Evolutionary conservation across 1,140 invertebrate genomes (phyloP).

Genomic region (Drosophila littoralis): DNA sequence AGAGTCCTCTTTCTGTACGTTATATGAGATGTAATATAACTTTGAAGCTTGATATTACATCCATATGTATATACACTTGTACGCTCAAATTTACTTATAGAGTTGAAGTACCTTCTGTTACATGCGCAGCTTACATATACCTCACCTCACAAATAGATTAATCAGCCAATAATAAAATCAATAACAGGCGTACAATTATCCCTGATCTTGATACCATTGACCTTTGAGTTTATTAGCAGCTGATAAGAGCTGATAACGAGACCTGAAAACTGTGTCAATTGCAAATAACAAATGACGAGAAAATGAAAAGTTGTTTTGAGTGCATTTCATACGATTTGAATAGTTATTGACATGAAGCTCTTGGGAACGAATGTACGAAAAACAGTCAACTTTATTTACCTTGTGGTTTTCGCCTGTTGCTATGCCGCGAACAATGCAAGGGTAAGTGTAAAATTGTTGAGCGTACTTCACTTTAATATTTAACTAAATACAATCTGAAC

Average conservation of each 20-base stretch:
- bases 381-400: neutral
- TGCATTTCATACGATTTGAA: neutral
- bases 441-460: constrained; percentile 2
- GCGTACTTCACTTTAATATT: neutral
- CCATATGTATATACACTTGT: too few relatives aligned
- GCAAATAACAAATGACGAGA: neutral
- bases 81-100: too few relatives aligned
- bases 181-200: too few relatives aligned
- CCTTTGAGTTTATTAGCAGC: neutral
- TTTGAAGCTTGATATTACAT: too few relatives aligned
- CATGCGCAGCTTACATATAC: too few relatives aligned
- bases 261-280: constrained; percentile 7
- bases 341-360: neutral
- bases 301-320: neutral
- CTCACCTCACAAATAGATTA: neutral
- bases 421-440: neutral
- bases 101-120: too few relatives aligned
- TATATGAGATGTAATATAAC: too few relatives aligned
- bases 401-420: neutral
- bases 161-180: neutral
- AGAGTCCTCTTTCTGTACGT: too few relatives aligned
- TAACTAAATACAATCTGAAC: neutral
- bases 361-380: neutral
- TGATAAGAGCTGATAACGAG: constrained; percentile 1
- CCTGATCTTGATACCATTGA: neutral